Evolutionary conservation across 2,888 invertebrate genomes (phyloP).

Genomic region (Alloscopus bannaensis): DNA sequence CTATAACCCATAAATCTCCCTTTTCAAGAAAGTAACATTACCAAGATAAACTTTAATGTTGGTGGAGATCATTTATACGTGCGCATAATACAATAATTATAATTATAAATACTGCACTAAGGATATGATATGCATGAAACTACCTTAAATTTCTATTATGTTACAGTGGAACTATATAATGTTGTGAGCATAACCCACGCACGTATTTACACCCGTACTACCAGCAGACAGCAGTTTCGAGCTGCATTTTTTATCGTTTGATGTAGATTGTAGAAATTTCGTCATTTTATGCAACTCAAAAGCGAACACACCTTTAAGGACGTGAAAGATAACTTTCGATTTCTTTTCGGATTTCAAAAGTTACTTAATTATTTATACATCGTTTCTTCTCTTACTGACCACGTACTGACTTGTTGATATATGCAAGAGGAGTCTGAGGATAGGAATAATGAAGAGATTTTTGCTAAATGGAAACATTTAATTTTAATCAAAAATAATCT

Average conservation of each 20-base stretch:
- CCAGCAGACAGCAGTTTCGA: too few relatives aligned
- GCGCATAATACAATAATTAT: not conserved
- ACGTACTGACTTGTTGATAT: too few relatives aligned
- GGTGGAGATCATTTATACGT: conserved; percentile 14
- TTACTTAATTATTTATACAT: conserved; percentile 16
- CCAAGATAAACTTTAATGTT: conserved; percentile 33
- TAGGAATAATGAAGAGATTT: too few relatives aligned
- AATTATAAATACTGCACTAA: not conserved
- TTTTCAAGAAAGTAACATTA: conserved; percentile 32
- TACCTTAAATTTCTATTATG: not conserved
- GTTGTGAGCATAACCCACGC: too few relatives aligned
- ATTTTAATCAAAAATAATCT: too few relatives aligned
- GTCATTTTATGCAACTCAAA: conserved; percentile 10
- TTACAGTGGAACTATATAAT: too few relatives aligned
- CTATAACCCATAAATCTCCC: conserved; percentile 35
- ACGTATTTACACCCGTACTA: too few relatives aligned
- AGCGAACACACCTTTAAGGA: not conserved
- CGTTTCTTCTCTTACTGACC: conserved; percentile 22
- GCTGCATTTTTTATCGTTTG: not conserved
- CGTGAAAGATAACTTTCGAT: conserved; percentile 28
- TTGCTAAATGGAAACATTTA: too few relatives aligned
- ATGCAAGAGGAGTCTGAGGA: too few relatives aligned
- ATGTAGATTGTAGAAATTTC: conserved; percentile 16
- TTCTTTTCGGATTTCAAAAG: conserved; percentile 32
- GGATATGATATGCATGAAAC: not conserved